Conservation (phyloP, 2,888 invertebrate genomes). For the Griposia aprilina region DNA sequence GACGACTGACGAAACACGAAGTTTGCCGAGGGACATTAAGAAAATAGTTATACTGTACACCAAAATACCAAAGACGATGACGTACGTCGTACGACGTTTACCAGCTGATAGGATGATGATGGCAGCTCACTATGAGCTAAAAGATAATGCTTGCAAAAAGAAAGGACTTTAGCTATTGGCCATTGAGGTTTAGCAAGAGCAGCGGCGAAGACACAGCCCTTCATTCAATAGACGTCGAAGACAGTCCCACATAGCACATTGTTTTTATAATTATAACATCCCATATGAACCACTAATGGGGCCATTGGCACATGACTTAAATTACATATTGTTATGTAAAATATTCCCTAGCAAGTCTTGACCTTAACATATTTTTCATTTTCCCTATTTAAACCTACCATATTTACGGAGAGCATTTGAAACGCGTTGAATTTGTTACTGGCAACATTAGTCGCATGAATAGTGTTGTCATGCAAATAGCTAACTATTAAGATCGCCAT, state of each 20-base stretch:
- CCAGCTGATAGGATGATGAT: neutral
- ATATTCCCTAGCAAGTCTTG: conserved; percentile 23
- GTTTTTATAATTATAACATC: neutral
- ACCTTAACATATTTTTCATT: conserved; percentile 62
- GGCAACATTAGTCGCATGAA: conserved; percentile 57
- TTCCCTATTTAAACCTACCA: conserved; percentile 49
- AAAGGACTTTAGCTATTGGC: no score
- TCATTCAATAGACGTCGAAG: neutral
- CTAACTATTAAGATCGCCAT: conserved; percentile 63
- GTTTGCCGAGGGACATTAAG: no score
- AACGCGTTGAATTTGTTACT: conserved; percentile 59
- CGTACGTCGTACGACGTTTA: neutral
- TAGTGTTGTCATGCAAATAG: conserved; percentile 71
- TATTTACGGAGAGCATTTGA: conserved; percentile 53
- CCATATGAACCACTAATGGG: neutral
- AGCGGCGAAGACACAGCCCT: neutral
- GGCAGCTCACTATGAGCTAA: neutral
- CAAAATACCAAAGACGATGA: neutral
- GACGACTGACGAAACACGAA: no score
- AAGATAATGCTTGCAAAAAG: no score
- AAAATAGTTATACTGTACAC: no score
- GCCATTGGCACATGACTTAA: conserved; percentile 35
- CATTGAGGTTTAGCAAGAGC: no score
- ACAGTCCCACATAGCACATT: neutral
- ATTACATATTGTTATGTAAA: conserved; percentile 40